Evolutionary conservation across 2,113 vertebrate species (phyloP).

Genomic region (Sterrhoptilus dennistouni): DNA sequence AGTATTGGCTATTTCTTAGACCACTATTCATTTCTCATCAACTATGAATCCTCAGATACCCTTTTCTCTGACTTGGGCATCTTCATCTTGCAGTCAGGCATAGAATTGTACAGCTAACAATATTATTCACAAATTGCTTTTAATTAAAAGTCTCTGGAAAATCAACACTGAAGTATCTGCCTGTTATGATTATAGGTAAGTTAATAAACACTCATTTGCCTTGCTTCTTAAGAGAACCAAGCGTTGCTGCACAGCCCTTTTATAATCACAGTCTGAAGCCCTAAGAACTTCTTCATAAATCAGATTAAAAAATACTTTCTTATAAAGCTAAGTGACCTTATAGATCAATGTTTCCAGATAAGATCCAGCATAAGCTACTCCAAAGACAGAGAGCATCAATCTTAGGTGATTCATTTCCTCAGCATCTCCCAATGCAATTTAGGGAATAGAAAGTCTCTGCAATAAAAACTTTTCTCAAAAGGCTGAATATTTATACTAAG

Average conservation of each 20-base stretch:
- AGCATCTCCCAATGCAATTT: background rate
- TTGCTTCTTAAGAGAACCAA: background rate
- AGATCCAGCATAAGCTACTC: background rate
- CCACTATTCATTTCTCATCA: background rate
- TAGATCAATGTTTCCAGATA: conserved; percentile 29
- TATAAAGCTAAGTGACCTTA: conserved; percentile 31
- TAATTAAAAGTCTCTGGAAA: conserved; percentile 17
- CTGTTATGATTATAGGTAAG: background rate
- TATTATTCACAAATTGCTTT: background rate
- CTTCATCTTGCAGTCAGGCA: background rate
- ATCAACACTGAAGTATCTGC: background rate
- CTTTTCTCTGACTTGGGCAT: background rate
- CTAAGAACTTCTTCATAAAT: background rate
- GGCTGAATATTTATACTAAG: background rate
- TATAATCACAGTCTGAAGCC: background rate
- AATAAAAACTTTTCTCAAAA: background rate
- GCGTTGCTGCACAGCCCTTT: background rate
- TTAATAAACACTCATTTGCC: background rate
- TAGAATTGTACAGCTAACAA: background rate
- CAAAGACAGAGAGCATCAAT: conserved; percentile 21
- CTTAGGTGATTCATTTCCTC: conserved; percentile 36
- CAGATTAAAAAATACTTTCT: conserved; percentile 14
- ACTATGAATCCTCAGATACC: background rate
- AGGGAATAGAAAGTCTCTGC: background rate
- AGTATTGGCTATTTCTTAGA: background rate